phyloP scores from a whole-genome alignment of 1,140 invertebrate genomes.

The Stenopsyche tienmushanensis region DNA sequence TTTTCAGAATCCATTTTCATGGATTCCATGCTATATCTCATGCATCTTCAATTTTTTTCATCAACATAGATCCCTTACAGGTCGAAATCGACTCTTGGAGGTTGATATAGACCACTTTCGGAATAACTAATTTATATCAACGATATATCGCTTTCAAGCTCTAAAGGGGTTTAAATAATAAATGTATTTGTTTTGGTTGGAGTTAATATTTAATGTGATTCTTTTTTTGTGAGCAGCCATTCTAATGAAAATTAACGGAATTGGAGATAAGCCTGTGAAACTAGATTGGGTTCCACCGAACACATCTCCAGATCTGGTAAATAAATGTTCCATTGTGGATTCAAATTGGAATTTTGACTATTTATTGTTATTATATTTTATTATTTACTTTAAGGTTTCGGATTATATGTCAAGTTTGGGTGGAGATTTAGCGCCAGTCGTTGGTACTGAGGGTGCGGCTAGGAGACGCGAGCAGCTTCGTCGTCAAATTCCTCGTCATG shows the following conservation, averaged over 20 bases:
- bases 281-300: slow-evolving; percentile 67
- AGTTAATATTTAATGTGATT: slow-evolving; percentile 21
- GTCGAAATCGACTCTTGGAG: too few species aligned
- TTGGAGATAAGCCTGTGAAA: slow-evolving; percentile 60
- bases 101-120: too few species aligned
- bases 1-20: too few species aligned
- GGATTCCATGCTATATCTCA: too few species aligned
- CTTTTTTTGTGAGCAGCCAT: slow-evolving; percentile 45
- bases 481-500: slow-evolving; percentile 78
- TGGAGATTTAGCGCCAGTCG: slow-evolving; percentile 68
- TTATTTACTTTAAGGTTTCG: slow-evolving; percentile 47
- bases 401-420: slow-evolving; percentile 79
- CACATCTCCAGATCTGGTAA: slow-evolving; percentile 60
- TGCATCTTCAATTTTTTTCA: too few species aligned
- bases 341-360: too few species aligned
- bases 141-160: too few species aligned
- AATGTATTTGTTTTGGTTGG: background rate
- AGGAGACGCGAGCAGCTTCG: slow-evolving; percentile 73
- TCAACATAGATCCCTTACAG: too few species aligned
- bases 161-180: background rate
- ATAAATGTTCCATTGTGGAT: slow-evolving; percentile 16
- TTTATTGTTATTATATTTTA: background rate
- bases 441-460: slow-evolving; percentile 70
- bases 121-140: too few species aligned
- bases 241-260: slow-evolving; percentile 59